phyloP scores from a whole-genome alignment of 1,140 invertebrate genomes.

The Drosophila serrata region DNA sequence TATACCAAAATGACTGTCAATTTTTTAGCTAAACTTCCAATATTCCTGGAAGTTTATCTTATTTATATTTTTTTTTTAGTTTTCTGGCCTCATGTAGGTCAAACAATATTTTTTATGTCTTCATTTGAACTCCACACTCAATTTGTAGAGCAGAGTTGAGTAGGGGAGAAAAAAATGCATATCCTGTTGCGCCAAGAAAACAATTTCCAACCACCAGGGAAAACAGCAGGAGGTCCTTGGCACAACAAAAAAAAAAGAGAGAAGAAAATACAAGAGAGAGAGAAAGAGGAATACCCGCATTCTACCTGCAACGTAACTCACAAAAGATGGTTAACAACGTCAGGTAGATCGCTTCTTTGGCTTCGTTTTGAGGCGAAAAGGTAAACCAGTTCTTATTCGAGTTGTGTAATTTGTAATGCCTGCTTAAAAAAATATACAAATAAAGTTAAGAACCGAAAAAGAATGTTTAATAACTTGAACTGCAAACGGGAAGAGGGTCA shows the following conservation, averaged over 20 bases:
- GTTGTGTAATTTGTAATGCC: constrained; percentile 75
- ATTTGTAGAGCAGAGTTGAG: constrained; percentile 38
- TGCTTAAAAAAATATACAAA: constrained; percentile 50
- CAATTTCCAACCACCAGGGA: constrained; percentile 67
- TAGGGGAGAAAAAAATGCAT: constrained; percentile 49
- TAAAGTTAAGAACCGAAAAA: constrained; percentile 39
- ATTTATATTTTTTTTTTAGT: neutral
- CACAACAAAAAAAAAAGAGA: neutral
- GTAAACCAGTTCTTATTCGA: constrained; percentile 66
- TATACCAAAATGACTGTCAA: neutral
- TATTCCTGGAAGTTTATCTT: neutral
- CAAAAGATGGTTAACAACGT: constrained; percentile 48
- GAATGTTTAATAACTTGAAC: constrained; percentile 60
- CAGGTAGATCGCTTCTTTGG: constrained; percentile 57
- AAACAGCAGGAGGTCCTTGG: constrained; percentile 65
- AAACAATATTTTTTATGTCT: constrained; percentile 68
- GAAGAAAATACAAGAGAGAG: neutral
- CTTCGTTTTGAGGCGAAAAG: constrained; percentile 40
- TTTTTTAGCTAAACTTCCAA: neutral
- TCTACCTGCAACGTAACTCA: constrained; percentile 43
- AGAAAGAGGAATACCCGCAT: constrained; percentile 34
- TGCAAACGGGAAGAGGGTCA: constrained; percentile 21
- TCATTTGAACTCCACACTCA: constrained; percentile 58
- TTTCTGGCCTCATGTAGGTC: constrained; percentile 45
- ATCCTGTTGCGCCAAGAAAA: constrained; percentile 78